Conservation (phyloP, 2,113 vertebrate species). For the Opisthocomus hoazin region DNA sequence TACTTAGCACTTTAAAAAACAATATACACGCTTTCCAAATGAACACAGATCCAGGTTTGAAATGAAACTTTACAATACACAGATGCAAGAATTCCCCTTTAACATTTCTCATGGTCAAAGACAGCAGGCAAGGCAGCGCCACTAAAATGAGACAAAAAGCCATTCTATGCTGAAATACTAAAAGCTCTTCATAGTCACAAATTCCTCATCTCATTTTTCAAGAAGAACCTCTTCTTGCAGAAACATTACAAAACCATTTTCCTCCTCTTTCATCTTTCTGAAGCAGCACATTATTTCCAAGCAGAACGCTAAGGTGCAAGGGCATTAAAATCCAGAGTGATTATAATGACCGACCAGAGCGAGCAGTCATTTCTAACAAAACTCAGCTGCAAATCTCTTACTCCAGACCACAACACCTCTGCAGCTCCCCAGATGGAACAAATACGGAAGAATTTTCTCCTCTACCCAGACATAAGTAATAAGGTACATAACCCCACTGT, state of each 20-base stretch:
- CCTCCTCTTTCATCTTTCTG: neutral
- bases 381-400: neutral
- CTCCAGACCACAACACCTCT: neutral
- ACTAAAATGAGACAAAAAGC: neutral
- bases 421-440: neutral
- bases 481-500: neutral
- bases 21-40: neutral
- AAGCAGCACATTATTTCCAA: constrained; percentile 1
- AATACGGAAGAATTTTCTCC: neutral
- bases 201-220: neutral
- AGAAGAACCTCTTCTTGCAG: neutral
- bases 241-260: constrained; percentile 21
- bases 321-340: constrained; percentile 7
- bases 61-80: neutral
- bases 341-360: neutral
- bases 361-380: neutral
- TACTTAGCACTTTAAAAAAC: neutral
- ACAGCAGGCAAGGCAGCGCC: neutral
- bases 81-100: neutral
- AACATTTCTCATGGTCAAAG: neutral
- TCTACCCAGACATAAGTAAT: neutral
- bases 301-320: neutral
- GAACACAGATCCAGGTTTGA: neutral
- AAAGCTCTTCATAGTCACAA: neutral
- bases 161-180: neutral